Percentiles rank a stretch among this genome's conserved stretches.
These are phyloP conservation scores for Sparus aurata DNA, from an alignment of 2,797 vertebrate genomes.

Conservation along the genomic window DNA sequence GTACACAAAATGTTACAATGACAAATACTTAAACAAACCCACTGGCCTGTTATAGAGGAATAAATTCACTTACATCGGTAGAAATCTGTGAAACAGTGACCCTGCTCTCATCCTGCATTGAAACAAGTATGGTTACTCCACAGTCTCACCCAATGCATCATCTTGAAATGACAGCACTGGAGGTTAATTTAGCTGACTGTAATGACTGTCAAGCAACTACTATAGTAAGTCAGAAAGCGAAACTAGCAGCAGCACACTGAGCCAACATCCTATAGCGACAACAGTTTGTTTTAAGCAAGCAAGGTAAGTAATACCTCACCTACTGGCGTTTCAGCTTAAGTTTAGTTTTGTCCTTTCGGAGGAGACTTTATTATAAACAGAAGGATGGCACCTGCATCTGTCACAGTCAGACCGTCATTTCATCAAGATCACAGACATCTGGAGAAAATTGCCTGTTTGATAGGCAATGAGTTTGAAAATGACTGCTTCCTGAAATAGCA, in stretches of 20 bases:
- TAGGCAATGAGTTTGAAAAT: background rate
- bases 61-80: conserved; percentile 67
- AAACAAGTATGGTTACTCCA: conserved; percentile 72
- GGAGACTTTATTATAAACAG: background rate
- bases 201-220: conserved; percentile 55
- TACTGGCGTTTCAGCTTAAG: background rate
- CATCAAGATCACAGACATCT: conserved; percentile 2
- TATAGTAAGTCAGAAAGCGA: conserved; percentile 40
- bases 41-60: conserved; percentile 17
- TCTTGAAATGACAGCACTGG: conserved; percentile 28
- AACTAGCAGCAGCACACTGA: conserved; percentile 39
- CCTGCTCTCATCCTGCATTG: conserved; percentile 71
- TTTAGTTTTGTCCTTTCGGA: background rate
- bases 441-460: background rate
- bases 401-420: conserved; percentile 8
- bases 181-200: conserved; percentile 47
- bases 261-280: conserved; percentile 27
- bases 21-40: conserved; percentile 25
- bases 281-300: conserved; percentile 1
- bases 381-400: conserved; percentile 10
- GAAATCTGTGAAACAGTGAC: conserved; percentile 73
- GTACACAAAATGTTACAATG: background rate
- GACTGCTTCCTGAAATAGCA: background rate
- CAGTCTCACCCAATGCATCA: conserved; percentile 33
- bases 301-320: background rate